Percentiles rank a stretch among this genome's conserved stretches.
phyloP scores from a whole-genome alignment of 2,888 invertebrate genomes.

The Mactromeris polynyma region DNA sequence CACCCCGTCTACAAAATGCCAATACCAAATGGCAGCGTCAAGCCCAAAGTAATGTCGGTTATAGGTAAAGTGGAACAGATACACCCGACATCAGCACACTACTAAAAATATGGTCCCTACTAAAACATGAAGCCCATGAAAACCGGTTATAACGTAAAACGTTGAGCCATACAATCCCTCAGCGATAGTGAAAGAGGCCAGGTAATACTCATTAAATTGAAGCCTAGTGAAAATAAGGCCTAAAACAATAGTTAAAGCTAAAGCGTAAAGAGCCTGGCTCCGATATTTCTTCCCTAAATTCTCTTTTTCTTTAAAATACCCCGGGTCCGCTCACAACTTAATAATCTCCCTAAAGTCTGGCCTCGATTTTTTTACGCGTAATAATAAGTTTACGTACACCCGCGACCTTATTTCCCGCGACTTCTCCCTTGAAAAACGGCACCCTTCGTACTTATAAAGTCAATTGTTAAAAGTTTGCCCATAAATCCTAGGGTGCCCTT shows the following conservation, averaged over 20 bases:
- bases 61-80: constrained; percentile 88
- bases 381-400: no score
- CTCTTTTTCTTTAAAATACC: neutral
- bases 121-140: constrained; percentile 92
- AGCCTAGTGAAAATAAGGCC: constrained; percentile 91
- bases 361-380: no score
- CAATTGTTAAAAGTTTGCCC: no score
- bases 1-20: constrained; percentile 91
- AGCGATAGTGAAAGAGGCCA: constrained; percentile 90
- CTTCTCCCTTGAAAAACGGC: no score
- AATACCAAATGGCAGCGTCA: constrained; percentile 91
- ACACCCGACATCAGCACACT: constrained; percentile 88
- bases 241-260: constrained; percentile 89
- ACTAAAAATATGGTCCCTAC: constrained; percentile 89
- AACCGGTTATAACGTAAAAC: constrained; percentile 92
- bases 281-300: constrained; percentile 83
- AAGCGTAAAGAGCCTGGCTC: constrained; percentile 87
- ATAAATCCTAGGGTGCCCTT: no score
- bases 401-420: no score
- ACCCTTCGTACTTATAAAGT: no score
- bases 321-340: no score
- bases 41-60: constrained; percentile 90
- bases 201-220: constrained; percentile 91
- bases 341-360: no score
- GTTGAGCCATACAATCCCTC: constrained; percentile 91